A percentile compares a stretch with the other conserved stretches of the same genome.
Evolutionary conservation across 2,113 vertebrate species (phyloP).

Genomic region (Chionodraco myersi): DNA sequence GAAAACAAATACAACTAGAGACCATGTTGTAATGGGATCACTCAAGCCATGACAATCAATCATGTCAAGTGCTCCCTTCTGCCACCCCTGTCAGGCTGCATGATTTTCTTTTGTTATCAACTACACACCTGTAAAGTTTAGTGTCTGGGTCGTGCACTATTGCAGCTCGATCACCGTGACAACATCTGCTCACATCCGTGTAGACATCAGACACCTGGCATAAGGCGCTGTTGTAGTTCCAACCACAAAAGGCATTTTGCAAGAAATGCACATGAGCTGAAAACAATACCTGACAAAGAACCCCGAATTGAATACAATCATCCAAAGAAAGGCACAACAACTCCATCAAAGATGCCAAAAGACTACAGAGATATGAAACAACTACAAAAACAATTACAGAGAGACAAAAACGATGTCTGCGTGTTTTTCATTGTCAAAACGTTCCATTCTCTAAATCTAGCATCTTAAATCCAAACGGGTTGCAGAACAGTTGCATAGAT

Average conservation of each 20-base stretch:
- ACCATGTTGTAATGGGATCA: no score
- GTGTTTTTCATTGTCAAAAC: not conserved
- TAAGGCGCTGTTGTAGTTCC: no score
- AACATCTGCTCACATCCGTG: no score
- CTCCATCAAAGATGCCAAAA: not conserved
- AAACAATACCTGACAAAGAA: not conserved
- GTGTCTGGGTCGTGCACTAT: no score
- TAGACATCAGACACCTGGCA: no score
- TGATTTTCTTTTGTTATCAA: no score
- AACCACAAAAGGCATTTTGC: no score
- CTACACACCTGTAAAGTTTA: no score
- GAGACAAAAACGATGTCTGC: not conserved
- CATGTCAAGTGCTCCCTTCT: no score
- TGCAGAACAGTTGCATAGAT: constrained; percentile 26
- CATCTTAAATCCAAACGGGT: not conserved
- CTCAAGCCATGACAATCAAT: no score
- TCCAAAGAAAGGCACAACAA: not conserved
- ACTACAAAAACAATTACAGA: not conserved
- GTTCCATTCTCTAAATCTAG: not conserved
- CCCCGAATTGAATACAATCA: not conserved
- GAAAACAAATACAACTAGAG: not conserved
- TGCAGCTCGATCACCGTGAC: no score
- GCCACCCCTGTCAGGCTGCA: no score
- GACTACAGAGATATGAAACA: not conserved
- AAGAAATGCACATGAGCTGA: not conserved